Evolutionary conservation across 2,113 vertebrate species (phyloP).

Genomic region (Tympanuchus pallidicinctus): DNA sequence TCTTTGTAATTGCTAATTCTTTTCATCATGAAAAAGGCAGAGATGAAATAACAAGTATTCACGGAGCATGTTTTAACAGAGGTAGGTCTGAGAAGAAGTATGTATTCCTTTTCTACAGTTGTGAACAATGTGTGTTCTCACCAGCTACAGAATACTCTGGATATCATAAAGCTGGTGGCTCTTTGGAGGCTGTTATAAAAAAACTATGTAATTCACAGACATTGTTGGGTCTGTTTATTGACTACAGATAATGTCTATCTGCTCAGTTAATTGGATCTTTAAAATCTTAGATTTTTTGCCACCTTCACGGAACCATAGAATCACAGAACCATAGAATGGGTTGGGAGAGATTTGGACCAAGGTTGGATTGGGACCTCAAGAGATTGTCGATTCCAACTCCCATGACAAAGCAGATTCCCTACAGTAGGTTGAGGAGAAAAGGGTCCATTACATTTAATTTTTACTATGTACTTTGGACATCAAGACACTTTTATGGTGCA

Average conservation of each 20-base stretch:
- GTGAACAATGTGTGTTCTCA: background rate
- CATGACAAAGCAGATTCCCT: too few relatives aligned
- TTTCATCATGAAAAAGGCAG: conserved; percentile 78
- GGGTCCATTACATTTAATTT: background rate
- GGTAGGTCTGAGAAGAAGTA: conserved; percentile 39
- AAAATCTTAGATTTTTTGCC: background rate
- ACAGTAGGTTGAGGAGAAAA: too few relatives aligned
- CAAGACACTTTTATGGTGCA: background rate
- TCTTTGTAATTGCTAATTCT: conserved; percentile 69
- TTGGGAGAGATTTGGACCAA: too few relatives aligned
- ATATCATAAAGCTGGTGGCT: background rate
- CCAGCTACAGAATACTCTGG: background rate
- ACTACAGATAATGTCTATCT: background rate
- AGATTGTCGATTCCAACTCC: too few relatives aligned
- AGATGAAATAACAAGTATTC: conserved; percentile 66
- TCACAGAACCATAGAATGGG: too few relatives aligned
- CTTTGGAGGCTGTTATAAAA: background rate
- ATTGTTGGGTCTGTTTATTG: background rate
- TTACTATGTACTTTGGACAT: background rate
- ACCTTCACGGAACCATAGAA: background rate
- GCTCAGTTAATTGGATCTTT: background rate
- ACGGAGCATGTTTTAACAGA: conserved; percentile 52
- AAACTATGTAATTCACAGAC: background rate
- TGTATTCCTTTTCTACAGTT: background rate
- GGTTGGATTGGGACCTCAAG: too few relatives aligned